These are phyloP conservation scores for Esox masquinongy DNA, from an alignment of 2,797 vertebrate genomes.

Conservation along the genomic window DNA sequence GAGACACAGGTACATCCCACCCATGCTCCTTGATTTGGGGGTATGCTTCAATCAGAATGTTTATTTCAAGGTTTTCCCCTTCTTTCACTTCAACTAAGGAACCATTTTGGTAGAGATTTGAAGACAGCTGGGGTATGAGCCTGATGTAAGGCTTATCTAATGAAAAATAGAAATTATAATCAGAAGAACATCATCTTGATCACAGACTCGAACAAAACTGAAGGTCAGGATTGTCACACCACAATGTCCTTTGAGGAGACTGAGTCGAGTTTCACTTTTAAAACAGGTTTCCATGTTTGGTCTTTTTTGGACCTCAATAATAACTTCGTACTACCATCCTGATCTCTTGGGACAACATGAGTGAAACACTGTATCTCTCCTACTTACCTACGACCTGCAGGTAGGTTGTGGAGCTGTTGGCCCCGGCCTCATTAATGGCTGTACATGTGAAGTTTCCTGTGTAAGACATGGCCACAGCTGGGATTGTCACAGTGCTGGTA, in stretches of 20 bases:
- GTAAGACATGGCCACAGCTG: slow-evolving; percentile 62
- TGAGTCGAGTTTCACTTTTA: background rate
- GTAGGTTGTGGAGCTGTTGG: slow-evolving; percentile 47
- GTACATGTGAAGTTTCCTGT: slow-evolving; percentile 78
- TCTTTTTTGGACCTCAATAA: background rate
- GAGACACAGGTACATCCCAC: slow-evolving; percentile 54
- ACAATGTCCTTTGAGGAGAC: background rate
- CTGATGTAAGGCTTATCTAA: slow-evolving; percentile 79
- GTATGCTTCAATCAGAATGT: slow-evolving; percentile 80
- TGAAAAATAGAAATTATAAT: slow-evolving; percentile 15
- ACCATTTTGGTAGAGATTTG: background rate
- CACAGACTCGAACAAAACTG: background rate
- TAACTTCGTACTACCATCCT: background rate
- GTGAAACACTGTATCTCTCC: background rate
- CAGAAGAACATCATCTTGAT: background rate
- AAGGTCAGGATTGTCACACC: background rate
- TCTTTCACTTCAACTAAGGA: slow-evolving; percentile 58
- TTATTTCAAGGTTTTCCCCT: slow-evolving; percentile 70
- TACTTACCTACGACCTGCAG: slow-evolving; percentile 84
- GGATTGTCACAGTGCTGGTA: slow-evolving; percentile 59
- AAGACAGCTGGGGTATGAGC: slow-evolving; percentile 52
- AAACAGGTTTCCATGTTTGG: background rate
- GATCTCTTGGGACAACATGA: background rate
- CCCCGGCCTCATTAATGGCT: slow-evolving; percentile 64
- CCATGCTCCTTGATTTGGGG: slow-evolving; percentile 65